Evolutionary conservation across 2,888 invertebrate species (phyloP), one percentile per base, ranked within the genome.

Genomic region (Dromius quadrimaculatus): DNA sequence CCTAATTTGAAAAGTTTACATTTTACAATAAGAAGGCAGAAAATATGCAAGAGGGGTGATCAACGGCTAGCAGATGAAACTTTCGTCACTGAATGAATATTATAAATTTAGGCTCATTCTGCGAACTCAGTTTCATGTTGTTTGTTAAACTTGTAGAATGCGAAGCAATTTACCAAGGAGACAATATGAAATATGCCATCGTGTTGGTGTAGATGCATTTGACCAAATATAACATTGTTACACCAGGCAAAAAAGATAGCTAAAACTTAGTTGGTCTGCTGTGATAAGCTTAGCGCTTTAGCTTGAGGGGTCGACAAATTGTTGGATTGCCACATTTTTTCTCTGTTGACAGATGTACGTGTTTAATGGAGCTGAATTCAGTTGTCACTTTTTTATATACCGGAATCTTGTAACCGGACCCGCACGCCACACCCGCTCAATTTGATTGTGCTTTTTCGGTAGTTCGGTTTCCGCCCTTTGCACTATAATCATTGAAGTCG

Each of bases 321-420:
- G 78, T 77, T 76, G 78, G 79, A 80, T 80, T 79, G 77, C 79
- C 77, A 79, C 77, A 78, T 79, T 81, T 80, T 81, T 76, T 74
- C 71, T 76, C 73, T 76, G 80, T 80, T 80, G 81, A 82, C 81
- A 81, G 80, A 81, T 81, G 81, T 81, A 81, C 80, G 81, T 80
- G 81, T 80, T 81, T 81, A 81, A 82, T 82, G 80, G 79, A 77
- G 79, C 76, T 79, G 79, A 81, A 81, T 81, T 80, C 76, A 78
- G 47, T 78, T 80, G 81, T 80, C 47, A 62, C 62, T 70, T 70
- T 68, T 68, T 62, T 70, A 70, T 70, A 47, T 15, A 36, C 34
- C 28, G 61, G 70, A 68, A 68, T 68, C 57, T 57, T 68, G 59
- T 68, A 65, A 68, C 45, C 23, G 32, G 38, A 68, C 68, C 59